Base-by-base conservation (phyloP, 2,113 vertebrate genomes). In the Cyprinus carpio region DNA sequence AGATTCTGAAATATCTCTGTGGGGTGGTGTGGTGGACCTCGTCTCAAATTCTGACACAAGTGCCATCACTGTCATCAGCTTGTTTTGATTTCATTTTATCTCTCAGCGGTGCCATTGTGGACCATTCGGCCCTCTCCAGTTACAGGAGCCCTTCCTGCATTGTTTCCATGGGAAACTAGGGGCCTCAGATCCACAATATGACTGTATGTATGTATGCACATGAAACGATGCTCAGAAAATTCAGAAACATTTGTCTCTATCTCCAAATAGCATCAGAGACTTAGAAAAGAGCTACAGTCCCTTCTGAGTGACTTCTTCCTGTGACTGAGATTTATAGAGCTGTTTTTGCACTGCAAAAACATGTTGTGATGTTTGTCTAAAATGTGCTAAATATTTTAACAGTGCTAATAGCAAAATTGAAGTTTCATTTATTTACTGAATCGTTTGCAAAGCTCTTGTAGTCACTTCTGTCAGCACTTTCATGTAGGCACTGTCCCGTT, bases 51-150 rank as follows among this genome's bases (percentile, higher is more conserved):
- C 90, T 46, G 91, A 91, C 92, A 91, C 91, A 92, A 94, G 93
- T 92, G 92, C 90, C 93, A 90, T 92, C 91, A 87, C 91, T 95
- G 94, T 95, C 94, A 93, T 94, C 94, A 91, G 92, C 93, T 94
- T 94, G 92, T 94, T 95, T 92, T 91, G 92, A 92, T 92, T 93
- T 91, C 93, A 93, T 93, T 92, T 95, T 92, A 93, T 95, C 94
- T 93, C 92, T 93, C 89, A 91, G 91, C 92, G 89, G 91, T 89
- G 85, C 91, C 89, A 90, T 90, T 89, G 91, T 84, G 86, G 90
- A 88, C 90, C 90, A 91, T 91, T 90, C 91, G 87, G 90, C 85
- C 54, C 87, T 90, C 92, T 95, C 90, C 82, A 85, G 92, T 95
- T 95, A 94, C 94, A 85, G 84, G 87, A 91, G 23, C 62, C 60